phyloP scores from a whole-genome alignment of 1,140 invertebrate genomes.

The Elymnias hypermnestra region DNA sequence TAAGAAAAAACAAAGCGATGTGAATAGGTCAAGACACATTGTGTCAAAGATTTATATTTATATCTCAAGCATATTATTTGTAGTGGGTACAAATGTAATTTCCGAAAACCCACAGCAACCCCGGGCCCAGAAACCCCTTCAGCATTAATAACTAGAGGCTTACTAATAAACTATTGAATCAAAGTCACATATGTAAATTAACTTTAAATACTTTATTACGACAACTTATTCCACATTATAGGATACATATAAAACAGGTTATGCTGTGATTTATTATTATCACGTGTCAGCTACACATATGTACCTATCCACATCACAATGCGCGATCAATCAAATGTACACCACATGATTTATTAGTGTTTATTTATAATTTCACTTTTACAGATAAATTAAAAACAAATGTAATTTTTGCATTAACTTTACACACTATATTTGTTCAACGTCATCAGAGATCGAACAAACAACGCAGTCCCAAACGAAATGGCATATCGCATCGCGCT shows the following conservation, averaged over 20 bases:
- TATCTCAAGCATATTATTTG: background rate
- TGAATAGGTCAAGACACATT: conserved; percentile 38
- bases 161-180: conserved; percentile 50
- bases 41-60: background rate
- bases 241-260: conserved; percentile 74
- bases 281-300: conserved; percentile 60
- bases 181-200: conserved; percentile 67
- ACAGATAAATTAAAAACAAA: conserved; percentile 55
- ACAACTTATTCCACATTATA: conserved; percentile 74
- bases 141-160: conserved; percentile 6
- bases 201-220: conserved; percentile 76
- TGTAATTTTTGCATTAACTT: conserved; percentile 63
- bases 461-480: conserved; percentile 37
- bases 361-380: no score
- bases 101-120: background rate
- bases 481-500: conserved; percentile 21
- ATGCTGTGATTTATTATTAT: conserved; percentile 70
- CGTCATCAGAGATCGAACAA: conserved; percentile 60
- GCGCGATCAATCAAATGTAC: conserved; percentile 57
- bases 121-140: no score
- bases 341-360: conserved; percentile 32
- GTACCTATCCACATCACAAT: conserved; percentile 72
- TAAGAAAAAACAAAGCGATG: conserved; percentile 41
- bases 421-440: conserved; percentile 72
- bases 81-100: background rate